Base-by-base conservation (phyloP, 2,113 vertebrate genomes). In the Eupsittula cactorum region DNA sequence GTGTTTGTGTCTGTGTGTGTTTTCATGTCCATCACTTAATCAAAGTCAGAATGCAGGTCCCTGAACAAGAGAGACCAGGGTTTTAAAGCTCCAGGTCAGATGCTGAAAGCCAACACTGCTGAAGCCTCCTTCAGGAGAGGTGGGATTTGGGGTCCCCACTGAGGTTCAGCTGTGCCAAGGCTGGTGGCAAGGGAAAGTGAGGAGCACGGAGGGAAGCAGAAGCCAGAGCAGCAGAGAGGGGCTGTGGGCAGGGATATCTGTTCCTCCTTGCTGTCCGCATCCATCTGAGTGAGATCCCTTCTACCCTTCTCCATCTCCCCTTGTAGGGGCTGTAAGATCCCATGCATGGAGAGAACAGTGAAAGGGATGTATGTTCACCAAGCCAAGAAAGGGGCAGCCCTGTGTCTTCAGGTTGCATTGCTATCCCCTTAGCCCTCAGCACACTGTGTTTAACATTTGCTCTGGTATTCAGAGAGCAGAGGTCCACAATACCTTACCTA, bases 1-100 rank as follows among this genome's bases (percentile, higher is more conserved):
- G 60, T 96, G 93, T 97, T 97, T 97, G 97, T 97, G 86, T 95
- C 87, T 96, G 77, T 88, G 88, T 96, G 71, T 94, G 94, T 96
- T 96, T 97, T 96, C 95, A 85, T 19, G 92, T 91, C 96, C 89
- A 94, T 97, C 96, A 97, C 89, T 97, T 97, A 96, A 96, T 96
- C 95, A 95, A 93, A 92, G 93, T 93, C 93, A 96, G 93, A 88
- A 96, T 90, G 94, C 6, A 4, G 86, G 92, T 96, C 93, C 82
- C 94, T 95, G 91, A 95, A 88, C 92, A 95, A 95, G 95, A 90
- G 95, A 92, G 70, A 75, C 71, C 82, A 47, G 64, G 85, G 71
- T 86, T 92, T 93, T 86, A 92, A 91, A 88, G 94, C 20, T 3
- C 82, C 42, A 73, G 88, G 92, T 90, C 85, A 91, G 92, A 75